phyloP scores from a whole-genome alignment of 1,140 invertebrate species.

The Zophobas morio region DNA sequence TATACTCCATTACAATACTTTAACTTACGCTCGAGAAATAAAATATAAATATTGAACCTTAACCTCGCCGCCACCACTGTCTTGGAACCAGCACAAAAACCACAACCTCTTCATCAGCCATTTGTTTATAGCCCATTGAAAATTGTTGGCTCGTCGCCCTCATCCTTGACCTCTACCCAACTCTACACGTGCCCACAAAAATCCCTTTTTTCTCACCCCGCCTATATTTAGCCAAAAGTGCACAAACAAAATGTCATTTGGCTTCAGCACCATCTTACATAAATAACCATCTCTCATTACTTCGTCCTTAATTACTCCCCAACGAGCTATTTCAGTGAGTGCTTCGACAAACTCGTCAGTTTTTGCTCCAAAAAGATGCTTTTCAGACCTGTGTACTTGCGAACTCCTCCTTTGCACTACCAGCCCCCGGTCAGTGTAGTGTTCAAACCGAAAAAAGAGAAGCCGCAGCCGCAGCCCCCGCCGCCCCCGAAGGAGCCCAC shows the following conservation, averaged over 20 bases:
- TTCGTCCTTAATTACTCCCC: constrained; percentile 48
- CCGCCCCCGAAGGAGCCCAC: constrained; percentile 33
- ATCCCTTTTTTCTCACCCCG: constrained; percentile 7
- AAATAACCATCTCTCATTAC: constrained; percentile 46
- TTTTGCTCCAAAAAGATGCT: constrained; percentile 46
- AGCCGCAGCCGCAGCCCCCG: constrained; percentile 45
- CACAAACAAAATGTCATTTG: constrained; percentile 4
- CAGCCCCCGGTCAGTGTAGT: not conserved
- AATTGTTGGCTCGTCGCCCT: no score
- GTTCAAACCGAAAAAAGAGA: not conserved
- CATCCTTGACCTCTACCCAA: not conserved
- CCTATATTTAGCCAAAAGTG: not conserved
- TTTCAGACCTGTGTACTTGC: constrained; percentile 49
- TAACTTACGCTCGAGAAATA: no score
- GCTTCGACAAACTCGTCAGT: constrained; percentile 15
- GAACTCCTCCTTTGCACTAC: not conserved
- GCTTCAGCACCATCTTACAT: constrained; percentile 18
- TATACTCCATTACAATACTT: not conserved
- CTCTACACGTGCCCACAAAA: not conserved
- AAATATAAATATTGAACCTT: no score
- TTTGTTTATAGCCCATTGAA: no score
- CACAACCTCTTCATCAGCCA: no score
- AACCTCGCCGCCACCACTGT: no score
- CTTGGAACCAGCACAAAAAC: no score
- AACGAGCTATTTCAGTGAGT: constrained; percentile 36